Conservation (phyloP, 2,888 invertebrate genomes). For the Drosophila lacicola region DNA sequence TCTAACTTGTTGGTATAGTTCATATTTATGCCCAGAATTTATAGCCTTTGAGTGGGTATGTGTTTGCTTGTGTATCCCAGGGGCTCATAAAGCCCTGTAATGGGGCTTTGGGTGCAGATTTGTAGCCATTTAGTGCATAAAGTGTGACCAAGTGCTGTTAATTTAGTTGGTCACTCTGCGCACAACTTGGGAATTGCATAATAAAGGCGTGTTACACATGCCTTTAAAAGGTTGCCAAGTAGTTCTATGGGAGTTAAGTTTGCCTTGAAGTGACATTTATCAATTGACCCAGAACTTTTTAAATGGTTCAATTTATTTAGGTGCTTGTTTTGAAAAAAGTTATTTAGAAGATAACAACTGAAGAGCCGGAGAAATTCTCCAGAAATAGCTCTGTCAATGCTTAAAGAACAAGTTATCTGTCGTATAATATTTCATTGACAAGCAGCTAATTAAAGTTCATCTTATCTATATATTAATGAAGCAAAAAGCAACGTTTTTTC, state of each 20-base stretch:
- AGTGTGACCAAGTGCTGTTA: slow-evolving; percentile 46
- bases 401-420: too few species aligned
- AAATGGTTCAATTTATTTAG: neutral
- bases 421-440: too few species aligned
- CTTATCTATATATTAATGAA: too few species aligned
- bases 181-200: slow-evolving; percentile 5
- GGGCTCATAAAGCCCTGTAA: slow-evolving; percentile 46
- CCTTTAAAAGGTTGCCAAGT: neutral
- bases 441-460: too few species aligned
- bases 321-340: too few species aligned
- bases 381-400: too few species aligned
- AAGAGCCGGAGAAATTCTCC: too few species aligned
- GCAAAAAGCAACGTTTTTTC: too few species aligned
- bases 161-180: slow-evolving; percentile 42
- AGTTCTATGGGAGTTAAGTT: neutral
- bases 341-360: too few species aligned
- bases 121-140: slow-evolving; percentile 52
- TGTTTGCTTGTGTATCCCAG: slow-evolving; percentile 23
- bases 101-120: slow-evolving; percentile 48
- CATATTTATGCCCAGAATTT: slow-evolving; percentile 66
- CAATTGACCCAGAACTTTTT: neutral
- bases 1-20: slow-evolving; percentile 21
- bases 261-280: neutral
- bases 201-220: neutral
- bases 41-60: slow-evolving; percentile 35